Base-by-base conservation (phyloP, 35 echinoderm and acorn worm species). In the Heliocidaris tuberculata region DNA sequence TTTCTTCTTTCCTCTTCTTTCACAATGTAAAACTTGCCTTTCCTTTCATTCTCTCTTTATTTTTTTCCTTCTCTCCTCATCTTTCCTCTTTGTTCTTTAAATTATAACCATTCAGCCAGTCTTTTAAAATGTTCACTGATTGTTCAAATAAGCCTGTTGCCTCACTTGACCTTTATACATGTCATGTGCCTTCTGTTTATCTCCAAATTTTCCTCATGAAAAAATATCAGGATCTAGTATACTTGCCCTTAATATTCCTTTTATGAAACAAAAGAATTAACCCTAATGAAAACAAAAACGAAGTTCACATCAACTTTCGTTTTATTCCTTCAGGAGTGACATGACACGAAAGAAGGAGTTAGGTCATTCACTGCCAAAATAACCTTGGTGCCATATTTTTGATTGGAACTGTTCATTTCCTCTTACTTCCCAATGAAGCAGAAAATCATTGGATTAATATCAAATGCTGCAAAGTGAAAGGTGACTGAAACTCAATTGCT, bases 291-390 rank as follows among this genome's bases (percentile, higher is more conserved):
- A 78, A 78, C 65, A 78, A 78, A 78, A 78, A 78, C 65, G 27
- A 78, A 78, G 7, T 78, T 24, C 19, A n/a, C 21, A 78, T 78
- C 65, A 78, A 78, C 65, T 78, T 78, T 78, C 65, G 2, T n/a
- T 78, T 78, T 78, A 17, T 78, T 27, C 65, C 21, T 7, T 8
- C 15, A 78, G 19, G 7, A 27, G 65, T 4, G 7, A 21, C 21
- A 78, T 21, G 21, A 78, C 65, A n/a, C 21, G 17, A 78, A 78
- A n/a, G 21, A 78, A 78, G 7, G 27, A 21, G 65, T 27, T n/a
- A 78, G 65, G 65, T 78, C 65, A n/a, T 78, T 78, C 65, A 78
- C 65, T 78, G 65, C 65, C 65, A n/a, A 78, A 78, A n/a, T 24
- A 78, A 78, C 65, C 65, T 78, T 78, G 65, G 65, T 78, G 19